Evolutionary conservation across 2,113 vertebrate species (phyloP), one percentile per base, ranked within the genome.

Genomic region (Tringa solitaria): DNA sequence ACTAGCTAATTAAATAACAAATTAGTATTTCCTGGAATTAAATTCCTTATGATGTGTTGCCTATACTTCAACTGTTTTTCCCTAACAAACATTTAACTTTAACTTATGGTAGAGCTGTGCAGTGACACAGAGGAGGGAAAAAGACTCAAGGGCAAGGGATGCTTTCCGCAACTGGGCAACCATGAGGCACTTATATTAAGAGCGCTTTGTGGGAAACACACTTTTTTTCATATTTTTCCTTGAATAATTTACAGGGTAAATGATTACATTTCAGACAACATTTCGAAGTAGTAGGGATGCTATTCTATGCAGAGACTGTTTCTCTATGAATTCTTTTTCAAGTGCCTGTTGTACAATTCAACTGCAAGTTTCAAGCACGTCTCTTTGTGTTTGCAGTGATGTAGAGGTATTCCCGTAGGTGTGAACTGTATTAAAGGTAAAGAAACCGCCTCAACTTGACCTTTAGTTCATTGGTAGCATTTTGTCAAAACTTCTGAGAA

Each of bases 341-440:
- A 93, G 61, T 59, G 65, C 32, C 50, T 83, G 45, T 17, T 2
- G 4, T 21, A 57, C 30, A 72, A 26, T 20, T 21, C 20, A 57
- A 37, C 23, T 35, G 4, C 26, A 74, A 70, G n/a, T 74, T 92
- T 68, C 53, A 50, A 48, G 69, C 20, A 12, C 10, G 4, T 26
- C 10, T 77, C 57, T 67, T 33, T 39, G 30, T 65, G 37, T n/a
- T 45, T 91, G 45, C 6, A 6, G n/a, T 33, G 65, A 54, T 48
- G n/a, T 0, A 51, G 51, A 48, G 10, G 26, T 50, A 87, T 57
- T 68, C 9, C 22, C 0, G 0, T 20, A 46, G 27, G 28, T 56
- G 56, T 48, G 27, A 90, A 39, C 56, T 56, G 14, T 24, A 57
- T 0, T 50, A 41, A 78, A 74, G 41, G 27, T 30, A 93, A 84